Evolutionary conservation across 2,888 invertebrate genomes (phyloP), one percentile per base, ranked within the genome.

Genomic region (Liopterus haemorrhoidalis): DNA sequence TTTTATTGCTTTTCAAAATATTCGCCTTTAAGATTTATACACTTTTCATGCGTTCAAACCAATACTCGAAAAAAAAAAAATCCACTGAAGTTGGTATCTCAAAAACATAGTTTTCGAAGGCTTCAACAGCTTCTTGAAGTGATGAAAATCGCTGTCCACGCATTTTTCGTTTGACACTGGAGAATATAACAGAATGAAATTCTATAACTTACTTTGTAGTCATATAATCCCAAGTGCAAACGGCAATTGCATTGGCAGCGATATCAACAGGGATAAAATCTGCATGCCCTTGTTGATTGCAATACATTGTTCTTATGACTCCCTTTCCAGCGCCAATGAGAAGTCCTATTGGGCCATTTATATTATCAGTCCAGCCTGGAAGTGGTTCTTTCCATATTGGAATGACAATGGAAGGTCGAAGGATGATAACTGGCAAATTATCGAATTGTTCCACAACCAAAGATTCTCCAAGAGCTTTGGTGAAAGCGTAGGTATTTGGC

Each of bases 401-500:
- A 47, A 93, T 88, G 15, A 95, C 85, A 57, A 93, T 88, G 1
- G 92, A 91, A 1, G 92, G 94, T 53, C 95, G 71, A 16, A 93
- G 68, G 42, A 96, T 83, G 41, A 86, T 73, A 0, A 82, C 74
- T 0, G 94, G 94, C 5, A 96, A 67, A 18, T 79, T 74, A 2
- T 74, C 67, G 69, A 87, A 84, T 35, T 86, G 79, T 59, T 90
- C 86, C 1, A 82, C 79, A 0, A 91, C 83, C 46, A 93, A 61
- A 9, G 82, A 79, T 67, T 96, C 95, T 0, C 90, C 87, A 9
- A 96, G 67, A 0, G 92, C 87, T 70, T 96, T 96, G 0, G 95
- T 94, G 63, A 86, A 93, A 0, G 94, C 91, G 63, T 95, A 95
- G 0, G 92, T 91, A 65, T 94, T 94, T 0, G 94, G 94, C 43